Base-by-base conservation (phyloP, 2,888 invertebrate species). In the Diarsia mendica region DNA sequence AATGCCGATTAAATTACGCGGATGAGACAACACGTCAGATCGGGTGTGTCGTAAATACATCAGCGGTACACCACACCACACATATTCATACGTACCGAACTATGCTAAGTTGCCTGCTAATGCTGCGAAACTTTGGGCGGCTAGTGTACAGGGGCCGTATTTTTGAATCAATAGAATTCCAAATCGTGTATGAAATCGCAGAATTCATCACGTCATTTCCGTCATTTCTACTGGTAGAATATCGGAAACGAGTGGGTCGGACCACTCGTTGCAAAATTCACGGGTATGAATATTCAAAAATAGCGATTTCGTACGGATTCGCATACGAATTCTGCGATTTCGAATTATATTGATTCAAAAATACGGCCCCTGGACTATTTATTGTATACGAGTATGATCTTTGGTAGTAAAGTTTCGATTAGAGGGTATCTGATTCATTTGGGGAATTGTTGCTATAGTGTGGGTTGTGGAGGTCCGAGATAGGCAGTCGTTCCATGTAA, bases 1-100 rank as follows among this genome's bases (percentile, higher is more conserved):
- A 93, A 93, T 92, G 88, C 90, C 89, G 91, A 94, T 93, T 92
- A 93, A 93, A 94, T 94, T 93, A 91, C 91, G 91, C 90, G 93
- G 92, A 89, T 90, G 92, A 90, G 89, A 89, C 89, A 90, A 89
- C 90, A 90, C 90, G 92, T 92, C 91, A 88, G 81, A 87, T 86
- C 79, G 88, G 84, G 84, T 87, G 84, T 80, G 87, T 93, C 94
- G 93, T 94, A 94, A 94, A 94, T 94, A 93, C 90, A 92, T 94
- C 94, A 94, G 92, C 74, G 91, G 93, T 89, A 85, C 84, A 89
- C 93, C 92, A 83, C 93, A 87, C 77, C 87, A 74, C 67, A 76
- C 82, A 72, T 81, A 79, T 83, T 79, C 72, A 64, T 71, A 79
- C 80, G 64, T 79, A 71, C n/a, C n/a, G n/a, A n/a, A 76, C 79